These are phyloP conservation scores for Lasioglossum baleicum DNA, from an alignment of 1,140 invertebrate species.

Conservation along the genomic window DNA sequence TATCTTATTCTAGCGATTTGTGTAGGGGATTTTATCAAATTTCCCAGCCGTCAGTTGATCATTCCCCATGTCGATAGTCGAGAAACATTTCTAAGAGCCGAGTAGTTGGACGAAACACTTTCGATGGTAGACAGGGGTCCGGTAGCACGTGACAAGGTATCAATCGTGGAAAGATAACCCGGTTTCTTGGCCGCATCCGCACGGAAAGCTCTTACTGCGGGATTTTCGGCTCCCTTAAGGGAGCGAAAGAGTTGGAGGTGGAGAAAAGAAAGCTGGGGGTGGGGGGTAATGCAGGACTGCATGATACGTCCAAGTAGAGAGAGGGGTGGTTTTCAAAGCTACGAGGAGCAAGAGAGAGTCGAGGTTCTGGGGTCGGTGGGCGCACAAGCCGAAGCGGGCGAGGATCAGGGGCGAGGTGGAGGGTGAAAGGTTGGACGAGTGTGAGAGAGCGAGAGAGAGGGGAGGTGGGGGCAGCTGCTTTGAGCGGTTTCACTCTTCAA, in stretches of 20 bases:
- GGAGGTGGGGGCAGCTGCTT: conserved; percentile 74
- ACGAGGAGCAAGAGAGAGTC: conserved; percentile 61
- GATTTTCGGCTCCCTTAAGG: conserved; percentile 54
- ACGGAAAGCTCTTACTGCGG: conserved; percentile 39
- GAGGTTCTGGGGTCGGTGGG: conserved; percentile 60
- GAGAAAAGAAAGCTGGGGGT: conserved; percentile 23
- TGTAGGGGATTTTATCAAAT: no score
- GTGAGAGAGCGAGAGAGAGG: conserved; percentile 13
- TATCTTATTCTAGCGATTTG: no score
- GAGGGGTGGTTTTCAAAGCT: conserved; percentile 65
- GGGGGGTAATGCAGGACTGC: conserved; percentile 48
- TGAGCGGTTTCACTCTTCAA: conserved; percentile 79
- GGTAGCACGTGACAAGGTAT: neutral
- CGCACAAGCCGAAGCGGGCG: conserved; percentile 58
- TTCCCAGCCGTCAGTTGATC: no score
- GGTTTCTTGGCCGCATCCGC: conserved; percentile 50
- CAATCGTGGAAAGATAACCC: conserved; percentile 45
- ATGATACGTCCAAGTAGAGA: conserved; percentile 49
- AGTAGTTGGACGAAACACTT: no score
- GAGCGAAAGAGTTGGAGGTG: conserved; percentile 19
- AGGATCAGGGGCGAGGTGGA: conserved; percentile 50
- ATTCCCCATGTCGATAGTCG: no score
- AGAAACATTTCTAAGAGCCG: no score
- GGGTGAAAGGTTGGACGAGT: conserved; percentile 51
- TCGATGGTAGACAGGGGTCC: no score